Conservation (phyloP, 2,888 invertebrate genomes). For the Molanna angustata region DNA sequence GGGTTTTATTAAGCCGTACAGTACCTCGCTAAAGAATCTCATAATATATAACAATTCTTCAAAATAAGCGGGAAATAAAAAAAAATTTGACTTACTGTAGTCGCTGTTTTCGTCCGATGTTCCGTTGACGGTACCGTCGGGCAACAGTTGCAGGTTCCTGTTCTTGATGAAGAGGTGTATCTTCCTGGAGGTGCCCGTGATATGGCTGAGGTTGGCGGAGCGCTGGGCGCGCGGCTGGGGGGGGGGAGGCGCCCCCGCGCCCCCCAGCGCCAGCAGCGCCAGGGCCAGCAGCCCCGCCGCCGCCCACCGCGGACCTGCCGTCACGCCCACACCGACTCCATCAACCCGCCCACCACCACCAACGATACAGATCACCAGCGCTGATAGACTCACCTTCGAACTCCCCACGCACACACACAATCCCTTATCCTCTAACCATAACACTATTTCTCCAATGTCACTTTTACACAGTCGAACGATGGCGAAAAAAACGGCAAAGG, state of each 20-base stretch:
- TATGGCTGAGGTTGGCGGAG: slow-evolving; percentile 77
- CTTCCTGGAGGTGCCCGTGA: slow-evolving; percentile 74
- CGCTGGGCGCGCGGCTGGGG: slow-evolving; percentile 63
- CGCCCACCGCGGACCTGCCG: slow-evolving; percentile 40
- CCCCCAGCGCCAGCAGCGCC: slow-evolving; percentile 40
- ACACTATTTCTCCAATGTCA: no score
- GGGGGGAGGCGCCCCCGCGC: slow-evolving; percentile 51
- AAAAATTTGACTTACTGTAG: slow-evolving; percentile 68
- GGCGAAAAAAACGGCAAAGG: no score
- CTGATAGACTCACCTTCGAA: slow-evolving; percentile 1
- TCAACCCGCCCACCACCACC: slow-evolving; percentile 10
- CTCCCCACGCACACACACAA: slow-evolving; percentile 3
- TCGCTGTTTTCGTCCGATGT: slow-evolving; percentile 76
- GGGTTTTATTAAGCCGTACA: no score
- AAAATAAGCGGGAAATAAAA: neutral
- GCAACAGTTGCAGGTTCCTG: slow-evolving; percentile 76
- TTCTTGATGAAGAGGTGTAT: slow-evolving; percentile 84
- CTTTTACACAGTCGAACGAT: no score
- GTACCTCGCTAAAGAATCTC: no score
- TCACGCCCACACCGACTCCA: slow-evolving; percentile 39
- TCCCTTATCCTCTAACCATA: no score
- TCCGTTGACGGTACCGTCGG: slow-evolving; percentile 83
- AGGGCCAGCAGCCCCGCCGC: slow-evolving; percentile 38
- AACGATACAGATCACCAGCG: slow-evolving; percentile 8
- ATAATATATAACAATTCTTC: neutral